Evolutionary conservation across 2,797 vertebrate genomes (phyloP), one percentile per base, ranked within the genome.

Genomic region (Euthynnus affinis): DNA sequence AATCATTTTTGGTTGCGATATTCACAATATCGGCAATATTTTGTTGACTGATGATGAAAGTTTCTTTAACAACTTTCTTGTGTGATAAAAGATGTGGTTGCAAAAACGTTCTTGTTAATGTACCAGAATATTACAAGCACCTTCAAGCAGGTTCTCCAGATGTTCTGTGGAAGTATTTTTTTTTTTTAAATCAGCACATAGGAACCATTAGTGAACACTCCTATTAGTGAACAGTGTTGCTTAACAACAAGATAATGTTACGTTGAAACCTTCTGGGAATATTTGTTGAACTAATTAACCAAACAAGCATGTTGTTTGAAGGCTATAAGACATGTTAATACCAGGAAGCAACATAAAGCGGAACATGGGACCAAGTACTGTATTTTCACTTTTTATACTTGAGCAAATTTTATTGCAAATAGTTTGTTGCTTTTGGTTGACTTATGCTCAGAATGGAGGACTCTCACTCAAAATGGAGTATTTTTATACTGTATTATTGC

Each of bases 231-330:
- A 66, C 13, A 20, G 20, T 10, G 9, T 29, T 77, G 44, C 14
- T 0, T 57, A 73, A 61, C 58, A 57, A 59, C 23, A 61, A 23
- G 52, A n/a, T 29, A 29, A 52, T 7, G 20, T 32, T 23, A 37
- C 27, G 53, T 27, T 12, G 44, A 48, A 67, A 32, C 56, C 83
- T 22, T 40, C n/a, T 56, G 85, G 80, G 81, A 82, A 78, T 85
- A 62, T 80, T 77, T 80, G 75, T 67, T 75, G 60, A 64, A 58
- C 74, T 83, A 84, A 85, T 87, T 85, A 87, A 82, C 48, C 22
- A 27, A 65, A 76, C 60, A 37, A 48, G 56, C 63, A 63, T 63
- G 37, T 67, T 59, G n/a, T 68, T 67, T 76, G 58, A 74, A 64
- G 65, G 22, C 53, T 46, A 20, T 32, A 34, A 29, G 20, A 48